Percentiles rank a stretch among this genome's conserved stretches.
phyloP scores from a whole-genome alignment of 2,888 invertebrate species.

The Sycophila texana region DNA sequence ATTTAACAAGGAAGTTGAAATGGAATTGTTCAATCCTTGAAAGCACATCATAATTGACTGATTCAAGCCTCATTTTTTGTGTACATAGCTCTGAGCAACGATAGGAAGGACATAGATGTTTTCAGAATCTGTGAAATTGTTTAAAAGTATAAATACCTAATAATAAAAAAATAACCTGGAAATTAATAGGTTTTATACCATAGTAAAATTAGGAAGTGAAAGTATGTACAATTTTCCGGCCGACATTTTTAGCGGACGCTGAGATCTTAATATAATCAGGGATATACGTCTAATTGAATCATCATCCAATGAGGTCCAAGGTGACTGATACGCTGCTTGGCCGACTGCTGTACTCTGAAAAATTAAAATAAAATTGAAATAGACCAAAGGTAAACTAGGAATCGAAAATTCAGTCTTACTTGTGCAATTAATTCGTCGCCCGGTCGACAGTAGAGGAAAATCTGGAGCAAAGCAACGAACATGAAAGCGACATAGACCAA shows the following conservation, averaged over 20 bases:
- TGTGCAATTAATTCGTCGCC: conserved; percentile 51
- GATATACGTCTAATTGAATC: conserved; percentile 11
- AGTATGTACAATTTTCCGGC: conserved; percentile 44
- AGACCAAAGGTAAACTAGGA: too few relatives aligned
- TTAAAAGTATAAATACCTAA: background rate
- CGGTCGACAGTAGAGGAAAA: conserved; percentile 55
- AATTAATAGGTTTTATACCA: conserved; percentile 36
- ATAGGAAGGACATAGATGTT: conserved; percentile 53
- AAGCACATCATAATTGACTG: too few relatives aligned
- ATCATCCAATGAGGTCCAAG: conserved; percentile 29
- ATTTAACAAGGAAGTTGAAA: too few relatives aligned
- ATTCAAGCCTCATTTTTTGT: background rate
- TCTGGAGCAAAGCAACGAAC: conserved; percentile 51
- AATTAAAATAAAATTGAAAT: background rate
- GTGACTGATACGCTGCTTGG: conserved; percentile 39
- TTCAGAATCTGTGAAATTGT: conserved; percentile 49
- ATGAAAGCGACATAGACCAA: conserved; percentile 49
- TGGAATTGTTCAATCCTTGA: too few relatives aligned
- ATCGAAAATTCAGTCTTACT: conserved; percentile 16
- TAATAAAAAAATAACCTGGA: background rate
- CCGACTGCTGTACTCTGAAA: conserved; percentile 46
- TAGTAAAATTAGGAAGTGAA: conserved; percentile 48
- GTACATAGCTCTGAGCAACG: conserved; percentile 48
- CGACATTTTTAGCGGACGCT: conserved; percentile 41
- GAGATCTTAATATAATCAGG: conserved; percentile 46